Percentiles rank a stretch among this genome's conserved stretches.
These are phyloP conservation scores for Conus betulinus DNA, from an alignment of 1,140 invertebrate genomes.

Conservation along the genomic window DNA sequence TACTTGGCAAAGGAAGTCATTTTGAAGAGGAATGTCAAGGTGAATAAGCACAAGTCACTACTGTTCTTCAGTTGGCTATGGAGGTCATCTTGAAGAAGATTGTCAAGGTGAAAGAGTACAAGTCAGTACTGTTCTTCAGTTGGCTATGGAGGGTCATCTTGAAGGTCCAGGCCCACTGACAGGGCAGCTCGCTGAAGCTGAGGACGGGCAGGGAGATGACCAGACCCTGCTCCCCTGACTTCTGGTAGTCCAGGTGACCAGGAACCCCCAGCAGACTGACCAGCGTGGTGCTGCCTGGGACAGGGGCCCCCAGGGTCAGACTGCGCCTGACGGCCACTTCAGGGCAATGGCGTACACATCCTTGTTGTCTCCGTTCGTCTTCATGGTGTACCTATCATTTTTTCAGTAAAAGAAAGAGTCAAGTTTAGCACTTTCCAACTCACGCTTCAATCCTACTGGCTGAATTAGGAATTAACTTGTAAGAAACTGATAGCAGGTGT, in stretches of 20 bases:
- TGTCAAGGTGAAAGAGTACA: too few relatives aligned
- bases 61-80: too few relatives aligned
- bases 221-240: constrained; percentile 48
- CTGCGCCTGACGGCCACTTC: constrained; percentile 52
- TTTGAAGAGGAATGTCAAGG: too few relatives aligned
- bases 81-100: too few relatives aligned
- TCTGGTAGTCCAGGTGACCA: constrained; percentile 47
- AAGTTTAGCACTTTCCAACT: too few relatives aligned
- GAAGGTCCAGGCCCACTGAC: constrained; percentile 64
- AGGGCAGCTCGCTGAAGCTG: constrained; percentile 57
- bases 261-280: constrained; percentile 61
- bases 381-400: constrained; percentile 61
- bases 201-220: constrained; percentile 58
- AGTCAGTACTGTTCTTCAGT: too few relatives aligned
- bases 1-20: too few relatives aligned
- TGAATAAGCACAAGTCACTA: too few relatives aligned
- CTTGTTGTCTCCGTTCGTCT: constrained; percentile 40
- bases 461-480: too few relatives aligned
- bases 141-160: constrained; percentile 40
- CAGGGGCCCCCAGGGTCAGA: constrained; percentile 57
- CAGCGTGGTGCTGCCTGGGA: constrained; percentile 45
- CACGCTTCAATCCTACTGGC: too few relatives aligned
- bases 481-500: too few relatives aligned
- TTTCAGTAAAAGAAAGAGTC: too few relatives aligned
- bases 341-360: constrained; percentile 57